Evolutionary conservation across 2,113 vertebrate genomes (phyloP).

Genomic region (Orthochromis malagaraziensis): DNA sequence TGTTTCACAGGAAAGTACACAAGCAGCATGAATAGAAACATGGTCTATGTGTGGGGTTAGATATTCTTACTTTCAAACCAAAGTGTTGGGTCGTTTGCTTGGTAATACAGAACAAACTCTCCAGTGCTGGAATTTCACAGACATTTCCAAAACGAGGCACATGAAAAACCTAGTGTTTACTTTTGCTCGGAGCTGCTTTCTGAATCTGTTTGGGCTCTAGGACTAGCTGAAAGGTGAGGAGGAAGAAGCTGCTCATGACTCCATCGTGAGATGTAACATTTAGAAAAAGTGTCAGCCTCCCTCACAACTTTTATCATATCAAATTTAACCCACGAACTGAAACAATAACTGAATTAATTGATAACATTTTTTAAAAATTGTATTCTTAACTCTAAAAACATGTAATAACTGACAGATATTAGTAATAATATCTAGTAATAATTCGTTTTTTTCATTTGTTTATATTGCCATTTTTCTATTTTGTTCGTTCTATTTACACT

Average conservation of each 20-base stretch:
- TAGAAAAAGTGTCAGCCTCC: neutral
- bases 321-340: neutral
- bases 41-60: too few relatives aligned
- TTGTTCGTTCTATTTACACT: neutral
- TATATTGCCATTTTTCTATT: neutral
- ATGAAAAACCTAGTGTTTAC: neutral
- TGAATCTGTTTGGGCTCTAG: neutral
- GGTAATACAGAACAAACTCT: neutral
- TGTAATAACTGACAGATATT: neutral
- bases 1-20: neutral
- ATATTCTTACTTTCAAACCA: neutral
- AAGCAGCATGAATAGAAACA: neutral
- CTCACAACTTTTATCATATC: fast-evolving
- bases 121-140: neutral
- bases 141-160: neutral
- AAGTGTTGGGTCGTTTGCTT: neutral
- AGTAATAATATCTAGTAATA: neutral
- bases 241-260: neutral
- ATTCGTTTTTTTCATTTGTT: neutral
- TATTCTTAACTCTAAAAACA: neutral
- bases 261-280: neutral
- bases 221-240: neutral
- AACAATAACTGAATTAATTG: neutral
- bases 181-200: neutral
- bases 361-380: neutral